These are phyloP conservation scores for Heliconius hortense DNA, from an alignment of 2,888 invertebrate species.

Conservation along the genomic window DNA sequence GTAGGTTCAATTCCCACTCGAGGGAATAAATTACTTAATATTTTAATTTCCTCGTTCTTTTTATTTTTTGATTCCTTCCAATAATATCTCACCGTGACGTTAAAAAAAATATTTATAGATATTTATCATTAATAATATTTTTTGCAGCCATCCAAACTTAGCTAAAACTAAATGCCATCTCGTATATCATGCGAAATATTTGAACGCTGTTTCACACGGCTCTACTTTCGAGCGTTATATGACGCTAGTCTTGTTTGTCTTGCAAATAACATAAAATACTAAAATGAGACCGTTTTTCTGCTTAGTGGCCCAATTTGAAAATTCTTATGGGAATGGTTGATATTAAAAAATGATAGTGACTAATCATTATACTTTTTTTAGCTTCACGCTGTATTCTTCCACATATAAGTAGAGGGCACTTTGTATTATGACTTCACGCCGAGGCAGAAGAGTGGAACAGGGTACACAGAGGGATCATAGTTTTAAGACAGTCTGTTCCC, in stretches of 20 bases:
- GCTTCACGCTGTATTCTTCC: no score
- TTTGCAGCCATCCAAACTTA: slow-evolving; percentile 12
- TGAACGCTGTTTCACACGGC: slow-evolving; percentile 51
- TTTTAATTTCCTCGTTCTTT: not conserved
- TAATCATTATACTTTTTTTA: not conserved
- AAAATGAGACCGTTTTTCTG: not conserved
- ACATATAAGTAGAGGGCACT: no score
- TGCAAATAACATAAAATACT: slow-evolving; percentile 29
- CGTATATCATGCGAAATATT: slow-evolving; percentile 53
- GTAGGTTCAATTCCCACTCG: no score
- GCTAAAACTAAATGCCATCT: slow-evolving; percentile 4
- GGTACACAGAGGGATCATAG: no score
- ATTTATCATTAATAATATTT: not conserved
- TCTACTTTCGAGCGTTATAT: slow-evolving; percentile 37
- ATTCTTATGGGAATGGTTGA: not conserved
- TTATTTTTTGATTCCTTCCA: not conserved
- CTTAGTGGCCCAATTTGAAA: not conserved
- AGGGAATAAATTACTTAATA: no score
- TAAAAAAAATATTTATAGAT: not conserved
- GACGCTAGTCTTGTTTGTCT: slow-evolving; percentile 40
- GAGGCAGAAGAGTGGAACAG: no score
- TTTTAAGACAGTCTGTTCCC: no score
- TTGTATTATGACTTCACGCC: no score
- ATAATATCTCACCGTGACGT: not conserved
- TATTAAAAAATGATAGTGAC: not conserved